Conservation (phyloP, 2,113 vertebrate species). For the Esox niger region DNA sequence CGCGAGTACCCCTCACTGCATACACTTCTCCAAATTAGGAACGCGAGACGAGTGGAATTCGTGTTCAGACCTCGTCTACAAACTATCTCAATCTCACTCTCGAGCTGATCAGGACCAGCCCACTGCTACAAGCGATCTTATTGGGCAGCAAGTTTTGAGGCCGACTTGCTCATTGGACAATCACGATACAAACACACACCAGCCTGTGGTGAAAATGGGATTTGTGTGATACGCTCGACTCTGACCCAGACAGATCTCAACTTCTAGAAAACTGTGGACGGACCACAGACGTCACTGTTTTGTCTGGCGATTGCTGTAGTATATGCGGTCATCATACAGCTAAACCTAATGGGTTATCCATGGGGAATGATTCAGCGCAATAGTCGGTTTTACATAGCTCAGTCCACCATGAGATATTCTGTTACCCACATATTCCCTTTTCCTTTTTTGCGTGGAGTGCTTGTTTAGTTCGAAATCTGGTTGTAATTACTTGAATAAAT, state of each 20-base stretch:
- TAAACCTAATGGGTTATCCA: background rate
- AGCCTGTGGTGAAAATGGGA: constrained; percentile 38
- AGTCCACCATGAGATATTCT: too few relatives aligned
- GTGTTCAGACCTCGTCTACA: constrained; percentile 58
- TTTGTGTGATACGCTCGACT: constrained; percentile 21
- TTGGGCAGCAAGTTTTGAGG: constrained; percentile 38
- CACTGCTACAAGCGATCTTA: constrained; percentile 25
- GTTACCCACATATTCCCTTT: too few relatives aligned
- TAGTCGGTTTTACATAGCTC: background rate
- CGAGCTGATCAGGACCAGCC: constrained; percentile 52
- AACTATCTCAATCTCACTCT: constrained; percentile 10
- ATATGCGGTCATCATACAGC: background rate
- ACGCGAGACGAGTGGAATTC: constrained; percentile 70
- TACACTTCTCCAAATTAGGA: constrained; percentile 70
- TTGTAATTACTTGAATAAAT: too few relatives aligned
- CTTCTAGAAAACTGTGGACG: constrained; percentile 3
- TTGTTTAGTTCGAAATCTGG: too few relatives aligned
- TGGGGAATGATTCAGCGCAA: background rate
- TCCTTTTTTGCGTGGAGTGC: too few relatives aligned
- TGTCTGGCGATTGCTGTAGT: constrained; percentile 1
- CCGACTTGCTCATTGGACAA: constrained; percentile 42
- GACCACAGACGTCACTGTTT: constrained; percentile 47
- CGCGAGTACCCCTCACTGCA: constrained; percentile 64
- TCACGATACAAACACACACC: constrained; percentile 12
- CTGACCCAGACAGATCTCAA: constrained; percentile 11